Conservation (phyloP, 2,888 invertebrate genomes). For the Esperia sulphurella region DNA sequence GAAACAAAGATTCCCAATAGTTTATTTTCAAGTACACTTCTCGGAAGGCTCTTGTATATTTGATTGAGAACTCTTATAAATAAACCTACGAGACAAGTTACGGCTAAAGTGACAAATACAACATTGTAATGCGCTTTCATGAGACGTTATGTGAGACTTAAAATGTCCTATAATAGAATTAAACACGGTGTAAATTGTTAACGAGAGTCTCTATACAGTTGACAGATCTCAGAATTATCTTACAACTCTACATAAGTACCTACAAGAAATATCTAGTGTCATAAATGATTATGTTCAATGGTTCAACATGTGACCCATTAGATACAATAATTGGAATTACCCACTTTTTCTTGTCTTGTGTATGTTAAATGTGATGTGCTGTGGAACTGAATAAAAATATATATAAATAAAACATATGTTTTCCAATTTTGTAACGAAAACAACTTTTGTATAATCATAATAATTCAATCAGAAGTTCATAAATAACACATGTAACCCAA, state of each 20-base stretch:
- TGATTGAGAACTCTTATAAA: slow-evolving; percentile 64
- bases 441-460: no score
- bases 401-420: no score
- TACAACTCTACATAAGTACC: no score
- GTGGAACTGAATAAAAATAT: no score
- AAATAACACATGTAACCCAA: no score
- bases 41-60: slow-evolving; percentile 53
- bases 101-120: slow-evolving; percentile 14
- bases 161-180: background rate
- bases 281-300: no score
- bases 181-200: background rate
- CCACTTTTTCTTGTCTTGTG: no score
- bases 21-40: slow-evolving; percentile 52
- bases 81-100: slow-evolving; percentile 41
- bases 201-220: background rate
- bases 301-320: no score
- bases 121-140: slow-evolving; percentile 9
- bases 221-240: background rate
- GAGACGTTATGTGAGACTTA: background rate
- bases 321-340: no score
- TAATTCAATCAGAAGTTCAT: no score
- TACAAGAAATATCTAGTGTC: background rate
- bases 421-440: no score
- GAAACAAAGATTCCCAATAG: slow-evolving; percentile 53
- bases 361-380: no score